These are phyloP conservation scores for Regulus satrapa DNA, from an alignment of 2,113 vertebrate genomes.

Conservation along the genomic window DNA sequence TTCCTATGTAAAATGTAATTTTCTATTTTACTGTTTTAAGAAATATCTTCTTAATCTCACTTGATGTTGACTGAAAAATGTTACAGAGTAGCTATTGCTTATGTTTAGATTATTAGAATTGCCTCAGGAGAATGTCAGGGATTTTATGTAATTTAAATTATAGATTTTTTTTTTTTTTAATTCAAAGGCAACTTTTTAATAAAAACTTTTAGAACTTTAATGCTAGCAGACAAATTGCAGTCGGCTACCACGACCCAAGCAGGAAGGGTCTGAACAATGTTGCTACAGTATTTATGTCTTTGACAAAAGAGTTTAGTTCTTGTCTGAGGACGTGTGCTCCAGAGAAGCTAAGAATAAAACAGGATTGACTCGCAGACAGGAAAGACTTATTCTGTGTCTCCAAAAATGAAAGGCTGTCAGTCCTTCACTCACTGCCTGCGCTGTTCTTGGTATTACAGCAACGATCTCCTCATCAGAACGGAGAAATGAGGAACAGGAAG, in stretches of 20 bases:
- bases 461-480: not conserved
- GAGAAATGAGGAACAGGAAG: constrained; percentile 6
- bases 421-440: not conserved
- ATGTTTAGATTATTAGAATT: not conserved
- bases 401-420: not conserved
- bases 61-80: not conserved
- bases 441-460: not conserved
- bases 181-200: not conserved
- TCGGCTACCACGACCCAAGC: constrained; percentile 12
- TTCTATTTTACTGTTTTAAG: not conserved
- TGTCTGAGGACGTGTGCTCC: not conserved
- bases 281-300: constrained; percentile 36
- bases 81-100: not conserved
- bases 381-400: constrained; percentile 20
- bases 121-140: not conserved
- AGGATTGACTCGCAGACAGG: constrained; percentile 15
- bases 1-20: not conserved
- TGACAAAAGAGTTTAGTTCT: constrained; percentile 46
- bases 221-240: constrained; percentile 26
- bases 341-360: constrained; percentile 39
- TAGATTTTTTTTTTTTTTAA: not conserved
- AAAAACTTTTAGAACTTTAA: constrained; percentile 26
- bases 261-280: constrained; percentile 19
- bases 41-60: not conserved
- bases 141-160: not conserved